Base-by-base conservation (phyloP, 2,797 vertebrate genomes). In the Premnoplex brunnescens region DNA sequence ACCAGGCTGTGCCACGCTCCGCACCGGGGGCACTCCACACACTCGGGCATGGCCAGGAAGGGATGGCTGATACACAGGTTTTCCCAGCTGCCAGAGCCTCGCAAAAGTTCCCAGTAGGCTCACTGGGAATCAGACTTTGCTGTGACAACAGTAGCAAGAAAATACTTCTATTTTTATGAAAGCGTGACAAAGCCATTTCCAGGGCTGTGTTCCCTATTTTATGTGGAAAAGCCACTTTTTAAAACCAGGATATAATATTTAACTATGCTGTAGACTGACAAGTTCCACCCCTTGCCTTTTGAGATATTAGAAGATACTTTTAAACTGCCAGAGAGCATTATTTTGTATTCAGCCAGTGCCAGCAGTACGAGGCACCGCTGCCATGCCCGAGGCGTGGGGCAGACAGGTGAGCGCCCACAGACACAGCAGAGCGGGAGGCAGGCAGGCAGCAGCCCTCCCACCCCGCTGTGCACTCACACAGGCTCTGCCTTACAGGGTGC, bases 1-100 rank as follows among this genome's bases (percentile, higher is more conserved):
- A 39, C 55, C 12, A 0, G 1, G 41, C 71, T 30, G 63, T 6
- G 16, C 8, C 5, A 2, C 0, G 0, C 36, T 39, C 24, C 5
- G 21, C 67, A 36, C 30, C 3, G 7, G n/a, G 52, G 34, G 36
- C 20, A 41, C 18, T 16, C 32, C 46, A 62, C 24, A 21, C 36
- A 12, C 24, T 14, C 49, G n/a, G 30, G 21, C 23, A 32, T 6
- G 37, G 66, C 56, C 88, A 55, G 44, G 58, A 62, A 79, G 37
- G 15, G n/a, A n/a, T 0, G 6, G 30, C 49, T 52, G 36, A 32
- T 6, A 46, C 7, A 58, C 77, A 81, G 27, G 27, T 44, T 55
- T 51, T 41, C 51, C 26, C 43, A 84, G 51, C 36, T 75, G 49
- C 43, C 27, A n/a, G 12, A n/a, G 26, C 48, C 34, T 44, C 59